Percentiles rank a stretch among this genome's conserved stretches.
These are phyloP conservation scores for Callinectes sapidus DNA, from an alignment of 2,888 invertebrate genomes.

Conservation along the genomic window DNA sequence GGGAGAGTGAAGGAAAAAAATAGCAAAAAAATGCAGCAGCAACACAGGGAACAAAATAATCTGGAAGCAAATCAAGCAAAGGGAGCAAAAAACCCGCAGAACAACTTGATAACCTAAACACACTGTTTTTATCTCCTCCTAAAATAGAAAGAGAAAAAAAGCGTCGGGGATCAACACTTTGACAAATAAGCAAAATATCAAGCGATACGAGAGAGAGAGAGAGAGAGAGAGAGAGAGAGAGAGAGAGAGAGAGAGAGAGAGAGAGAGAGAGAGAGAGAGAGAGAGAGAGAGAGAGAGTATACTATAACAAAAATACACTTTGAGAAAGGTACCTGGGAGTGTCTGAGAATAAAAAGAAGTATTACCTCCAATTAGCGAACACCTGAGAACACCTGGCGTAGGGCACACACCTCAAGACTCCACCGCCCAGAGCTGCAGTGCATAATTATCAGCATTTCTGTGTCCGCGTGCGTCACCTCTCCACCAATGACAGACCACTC, in stretches of 20 bases:
- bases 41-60: too few species aligned
- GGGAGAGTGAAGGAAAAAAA: too few species aligned
- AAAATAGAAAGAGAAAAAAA: too few species aligned
- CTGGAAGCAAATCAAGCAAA: too few species aligned
- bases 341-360: neutral
- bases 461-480: neutral
- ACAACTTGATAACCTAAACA: too few species aligned
- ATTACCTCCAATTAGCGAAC: slow-evolving; percentile 14
- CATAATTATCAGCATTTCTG: neutral
- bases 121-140: too few species aligned
- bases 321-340: neutral
- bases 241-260: too few species aligned
- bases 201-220: neutral
- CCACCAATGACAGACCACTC: neutral
- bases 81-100: too few species aligned
- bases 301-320: neutral
- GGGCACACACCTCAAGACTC: neutral
- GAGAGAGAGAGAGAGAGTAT: neutral
- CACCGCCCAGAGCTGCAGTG: neutral
- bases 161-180: too few species aligned
- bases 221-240: neutral
- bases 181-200: neutral
- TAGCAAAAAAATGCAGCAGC: too few species aligned
- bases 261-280: too few species aligned
- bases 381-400: slow-evolving; percentile 4